A percentile compares a stretch with the other conserved stretches of the same genome.
Evolutionary conservation across 53 echinoderm and acorn worm species (phyloP).

Genomic region (Pentamera pediparva): DNA sequence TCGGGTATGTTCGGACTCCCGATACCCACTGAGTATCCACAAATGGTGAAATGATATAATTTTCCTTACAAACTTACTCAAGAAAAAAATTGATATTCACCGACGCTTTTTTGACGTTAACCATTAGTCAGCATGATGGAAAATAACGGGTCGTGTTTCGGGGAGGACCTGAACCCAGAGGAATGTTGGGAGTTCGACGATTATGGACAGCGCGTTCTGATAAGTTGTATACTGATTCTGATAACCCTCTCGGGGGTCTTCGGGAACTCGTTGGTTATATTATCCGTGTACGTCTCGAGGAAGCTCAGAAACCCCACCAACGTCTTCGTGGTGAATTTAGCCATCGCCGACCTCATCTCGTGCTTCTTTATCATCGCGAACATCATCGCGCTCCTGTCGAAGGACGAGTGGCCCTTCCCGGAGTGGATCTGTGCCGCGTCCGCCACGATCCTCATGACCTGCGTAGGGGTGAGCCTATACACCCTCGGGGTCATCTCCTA

Average conservation of each 20-base stretch:
- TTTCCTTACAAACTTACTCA: too few relatives aligned
- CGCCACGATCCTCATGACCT: slow-evolving; percentile 68
- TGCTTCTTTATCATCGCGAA: slow-evolving; percentile 66
- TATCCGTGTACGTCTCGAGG: slow-evolving; percentile 65
- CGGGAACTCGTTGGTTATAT: slow-evolving; percentile 78
- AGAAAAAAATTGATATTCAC: too few relatives aligned
- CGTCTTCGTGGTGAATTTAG: slow-evolving; percentile 82
- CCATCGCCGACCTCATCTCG: slow-evolving; percentile 72
- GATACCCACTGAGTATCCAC: too few relatives aligned
- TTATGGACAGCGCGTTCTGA: slow-evolving; percentile 61
- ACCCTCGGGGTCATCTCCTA: slow-evolving; percentile 71
- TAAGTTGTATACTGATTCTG: slow-evolving; percentile 49
- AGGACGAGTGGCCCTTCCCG: slow-evolving; percentile 64
- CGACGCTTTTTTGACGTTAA: too few relatives aligned
- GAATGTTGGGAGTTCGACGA: slow-evolving; percentile 61
- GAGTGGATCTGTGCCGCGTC: slow-evolving; percentile 65
- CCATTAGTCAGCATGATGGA: too few relatives aligned
- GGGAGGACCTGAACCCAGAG: background rate
- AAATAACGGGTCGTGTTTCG: too few relatives aligned
- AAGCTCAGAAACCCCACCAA: slow-evolving; percentile 88
- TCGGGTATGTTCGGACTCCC: too few relatives aligned
- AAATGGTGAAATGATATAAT: too few relatives aligned
- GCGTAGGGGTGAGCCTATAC: slow-evolving; percentile 81
- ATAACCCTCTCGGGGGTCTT: slow-evolving; percentile 61
- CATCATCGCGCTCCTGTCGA: slow-evolving; percentile 62